Base-by-base conservation (phyloP, 2,888 invertebrate genomes). In the Pammene fasciana region DNA sequence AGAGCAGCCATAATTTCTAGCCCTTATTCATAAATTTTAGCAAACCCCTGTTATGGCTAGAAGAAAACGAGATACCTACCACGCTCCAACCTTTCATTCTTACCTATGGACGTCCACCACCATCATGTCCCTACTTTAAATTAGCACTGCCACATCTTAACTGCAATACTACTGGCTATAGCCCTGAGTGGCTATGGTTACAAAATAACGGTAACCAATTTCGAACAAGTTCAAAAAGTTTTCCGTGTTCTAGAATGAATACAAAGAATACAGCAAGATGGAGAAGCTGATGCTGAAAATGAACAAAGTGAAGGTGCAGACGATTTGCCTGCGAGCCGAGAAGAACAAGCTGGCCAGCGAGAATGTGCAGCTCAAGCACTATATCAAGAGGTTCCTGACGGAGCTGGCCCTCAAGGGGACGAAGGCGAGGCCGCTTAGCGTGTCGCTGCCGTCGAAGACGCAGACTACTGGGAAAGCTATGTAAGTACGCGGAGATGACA, bases 261-360 rank as follows among this genome's bases (percentile, higher is more conserved):
- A 92, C 73, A 93, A 90, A 56, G 89, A 93, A 60, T 94, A 94
- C 78, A 89, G 89, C 13, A 94, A 94, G 81, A 88, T 97, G 90
- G 95, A 95, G 73, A 95, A 95, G 75, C 96, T 97, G 80, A 94
- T 97, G 94, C 73, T 90, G 5, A 93, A 92, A 84, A 78, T 86
- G 14, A 93, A 92, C 79, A 79, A 89, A 70, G 90, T 86, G 0
- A 86, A 83, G 67, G 89, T 93, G 0, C 92, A 93, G 67, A 85
- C 87, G 0, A 80, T 91, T 67, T 90, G 92, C 67, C 75, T 93
- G 3, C 86, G 76, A 73, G 81, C 87, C 0, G 93, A 93, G 72
- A 90, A 89, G 71, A 77, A 79, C 0, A 92, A 90, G 60, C 77
- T 94, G 50, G 82, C 92, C 7, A 88, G 91, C 62, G 95, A 96